Base-by-base conservation (phyloP, 2,888 invertebrate genomes). In the Callimorpha dominula region DNA sequence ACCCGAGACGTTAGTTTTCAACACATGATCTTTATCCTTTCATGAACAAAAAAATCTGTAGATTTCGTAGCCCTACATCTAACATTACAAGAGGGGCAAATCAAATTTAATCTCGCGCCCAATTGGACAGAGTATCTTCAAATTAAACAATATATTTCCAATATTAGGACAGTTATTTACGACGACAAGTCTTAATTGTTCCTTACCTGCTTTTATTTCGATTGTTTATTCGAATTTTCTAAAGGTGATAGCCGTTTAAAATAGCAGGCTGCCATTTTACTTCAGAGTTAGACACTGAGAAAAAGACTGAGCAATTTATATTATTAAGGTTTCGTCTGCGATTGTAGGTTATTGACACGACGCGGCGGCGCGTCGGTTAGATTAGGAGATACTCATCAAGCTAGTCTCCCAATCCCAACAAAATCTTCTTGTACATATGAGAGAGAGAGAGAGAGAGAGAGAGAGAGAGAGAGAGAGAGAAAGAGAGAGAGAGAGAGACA, bases 21-120 rank as follows among this genome's bases (percentile, higher is more conserved):
- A 46, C 9, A 9, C 43, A 46, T 46, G 43, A 1, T 31, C 43
- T 46, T 46, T 46, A 46, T 46, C 43, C 43, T 46, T 43, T 40
- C 6, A 42, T 40, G 43, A 17, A 20, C 12, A 66, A 49, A 52
- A 15, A 40, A 14, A 2, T 3, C 65, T 54, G 71, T 68, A 9
- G 4, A 1, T 17, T 73, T 77, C n/a, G n/a, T 46, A 40, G 80
- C 81, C 75, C 46, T 0, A 31, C 70, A 65, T 73, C 42, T 77
- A 73, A 72, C 78, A 73, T 83, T 80, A 81, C 83, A 75, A 74
- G 74, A 49, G 75, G 70, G 68, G 72, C 80, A 77, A 83, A 78
- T 81, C 76, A 81, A 83, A 83, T 83, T 83, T 80, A 83, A 83
- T 83, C 78, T 80, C 63, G 66, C 70, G 73, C 77, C 71, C 78